These are phyloP conservation scores for Hyles vespertilio DNA, from an alignment of 1,140 invertebrate species.

Conservation along the genomic window DNA sequence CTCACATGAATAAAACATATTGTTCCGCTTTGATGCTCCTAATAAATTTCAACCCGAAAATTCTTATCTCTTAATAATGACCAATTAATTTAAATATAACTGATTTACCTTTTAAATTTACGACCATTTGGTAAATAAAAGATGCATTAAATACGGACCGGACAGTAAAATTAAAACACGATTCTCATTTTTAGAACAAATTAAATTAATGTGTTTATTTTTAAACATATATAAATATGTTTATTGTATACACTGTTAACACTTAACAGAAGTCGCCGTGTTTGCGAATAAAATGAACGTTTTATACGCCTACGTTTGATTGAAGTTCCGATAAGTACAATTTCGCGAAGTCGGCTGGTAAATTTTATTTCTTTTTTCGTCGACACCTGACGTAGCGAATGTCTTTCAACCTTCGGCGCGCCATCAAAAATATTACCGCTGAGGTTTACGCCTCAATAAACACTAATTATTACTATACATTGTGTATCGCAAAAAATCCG, in stretches of 20 bases:
- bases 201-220: slow-evolving; percentile 25
- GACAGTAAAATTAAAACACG: not conserved
- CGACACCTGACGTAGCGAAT: slow-evolving; percentile 30
- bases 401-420: slow-evolving; percentile 17
- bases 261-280: slow-evolving; percentile 17
- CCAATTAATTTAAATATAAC: too few species aligned
- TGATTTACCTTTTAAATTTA: too few species aligned
- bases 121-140: too few species aligned
- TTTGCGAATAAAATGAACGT: slow-evolving; percentile 27
- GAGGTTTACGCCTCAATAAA: too few species aligned
- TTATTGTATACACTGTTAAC: slow-evolving; percentile 12
- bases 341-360: slow-evolving; percentile 31
- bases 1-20: too few species aligned
- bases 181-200: slow-evolving; percentile 14
- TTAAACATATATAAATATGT: slow-evolving; percentile 18
- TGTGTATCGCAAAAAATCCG: too few species aligned
- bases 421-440: not conserved
- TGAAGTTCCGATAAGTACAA: slow-evolving; percentile 38
- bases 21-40: too few species aligned
- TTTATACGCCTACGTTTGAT: slow-evolving; percentile 30
- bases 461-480: too few species aligned
- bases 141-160: not conserved
- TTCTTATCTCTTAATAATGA: too few species aligned
- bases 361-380: slow-evolving; percentile 38
- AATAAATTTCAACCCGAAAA: too few species aligned